phyloP scores from a whole-genome alignment of 2,888 invertebrate genomes.

The Drosophila infuscata region DNA sequence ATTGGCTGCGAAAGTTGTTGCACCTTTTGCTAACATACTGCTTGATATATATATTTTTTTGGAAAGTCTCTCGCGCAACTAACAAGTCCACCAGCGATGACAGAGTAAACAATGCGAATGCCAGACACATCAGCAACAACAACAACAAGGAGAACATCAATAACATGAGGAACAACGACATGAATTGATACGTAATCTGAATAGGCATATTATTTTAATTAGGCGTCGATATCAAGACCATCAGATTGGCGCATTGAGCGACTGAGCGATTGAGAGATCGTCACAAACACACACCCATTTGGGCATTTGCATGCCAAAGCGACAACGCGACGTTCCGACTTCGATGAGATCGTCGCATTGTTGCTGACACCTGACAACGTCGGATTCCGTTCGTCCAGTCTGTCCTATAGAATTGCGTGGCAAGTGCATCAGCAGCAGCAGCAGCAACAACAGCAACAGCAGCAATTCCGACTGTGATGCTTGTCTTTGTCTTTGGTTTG shows the following conservation, averaged over 20 bases:
- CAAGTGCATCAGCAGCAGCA: conserved; percentile 60
- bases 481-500: conserved; percentile 65
- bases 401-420: conserved; percentile 68
- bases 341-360: conserved; percentile 66
- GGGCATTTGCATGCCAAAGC: conserved; percentile 63
- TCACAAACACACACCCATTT: conserved; percentile 58
- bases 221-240: conserved; percentile 75
- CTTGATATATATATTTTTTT: conserved; percentile 13
- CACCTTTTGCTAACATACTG: conserved; percentile 21
- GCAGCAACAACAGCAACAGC: conserved; percentile 14
- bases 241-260: conserved; percentile 70
- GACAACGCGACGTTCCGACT: conserved; percentile 42
- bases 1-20: conserved; percentile 68
- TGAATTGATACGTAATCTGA: conserved; percentile 72
- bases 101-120: conserved; percentile 40
- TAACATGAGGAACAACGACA: conserved; percentile 22
- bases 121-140: conserved; percentile 7
- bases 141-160: neutral
- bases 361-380: conserved; percentile 77
- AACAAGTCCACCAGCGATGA: conserved; percentile 24
- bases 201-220: conserved; percentile 81
- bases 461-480: conserved; percentile 45
- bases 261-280: conserved; percentile 68
- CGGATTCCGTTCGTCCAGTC: conserved; percentile 15
- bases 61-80: conserved; percentile 28